Conservation (phyloP, 2,113 vertebrate genomes). For the Prolemur simus region DNA sequence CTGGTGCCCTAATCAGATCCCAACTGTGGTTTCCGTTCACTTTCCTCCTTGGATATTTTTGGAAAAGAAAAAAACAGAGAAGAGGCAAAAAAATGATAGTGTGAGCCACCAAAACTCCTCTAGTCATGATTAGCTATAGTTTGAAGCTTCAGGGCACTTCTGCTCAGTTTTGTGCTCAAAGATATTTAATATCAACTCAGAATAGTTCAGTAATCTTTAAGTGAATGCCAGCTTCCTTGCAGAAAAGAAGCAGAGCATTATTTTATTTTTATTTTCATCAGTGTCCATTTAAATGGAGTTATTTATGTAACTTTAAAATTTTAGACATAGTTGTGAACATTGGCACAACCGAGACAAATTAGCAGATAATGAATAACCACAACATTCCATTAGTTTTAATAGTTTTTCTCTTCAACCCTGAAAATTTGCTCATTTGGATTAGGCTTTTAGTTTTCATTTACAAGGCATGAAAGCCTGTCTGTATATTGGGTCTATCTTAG, state of each 20-base stretch:
- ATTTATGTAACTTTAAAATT: neutral
- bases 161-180: neutral
- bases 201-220: neutral
- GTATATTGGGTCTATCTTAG: neutral
- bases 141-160: neutral
- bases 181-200: neutral
- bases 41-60: neutral
- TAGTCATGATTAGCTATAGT: neutral
- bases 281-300: neutral
- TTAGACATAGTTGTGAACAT: neutral
- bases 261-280: constrained; percentile 14
- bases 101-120: neutral
- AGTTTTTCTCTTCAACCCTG: neutral
- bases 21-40: neutral
- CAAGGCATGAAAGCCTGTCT: neutral
- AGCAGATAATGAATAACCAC: neutral
- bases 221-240: neutral
- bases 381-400: neutral
- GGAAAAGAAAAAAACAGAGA: neutral
- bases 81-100: neutral
- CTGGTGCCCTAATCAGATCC: neutral
- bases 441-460: constrained; percentile 44
- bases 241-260: neutral
- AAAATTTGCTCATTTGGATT: neutral
- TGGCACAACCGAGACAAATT: neutral